These are phyloP conservation scores for Meliscaeva auricollis DNA, from an alignment of 2,888 invertebrate genomes.

Conservation along the genomic window DNA sequence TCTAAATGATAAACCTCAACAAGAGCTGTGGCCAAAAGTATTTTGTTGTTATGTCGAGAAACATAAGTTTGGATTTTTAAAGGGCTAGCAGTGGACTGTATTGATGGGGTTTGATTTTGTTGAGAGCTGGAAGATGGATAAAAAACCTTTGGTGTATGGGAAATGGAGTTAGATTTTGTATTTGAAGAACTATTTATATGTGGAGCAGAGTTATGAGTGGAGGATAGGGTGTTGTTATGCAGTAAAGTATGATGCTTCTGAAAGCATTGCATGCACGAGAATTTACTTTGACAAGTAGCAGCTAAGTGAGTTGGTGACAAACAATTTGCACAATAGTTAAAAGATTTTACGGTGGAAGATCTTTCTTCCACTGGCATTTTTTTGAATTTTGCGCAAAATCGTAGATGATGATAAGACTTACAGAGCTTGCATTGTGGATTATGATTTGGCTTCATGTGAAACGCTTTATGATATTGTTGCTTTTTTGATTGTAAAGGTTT, in stretches of 20 bases:
- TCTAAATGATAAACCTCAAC: constrained; percentile 15
- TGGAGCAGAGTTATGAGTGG: not conserved
- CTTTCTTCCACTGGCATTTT: constrained; percentile 19
- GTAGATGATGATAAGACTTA: constrained; percentile 1
- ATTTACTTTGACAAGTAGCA: constrained; percentile 14
- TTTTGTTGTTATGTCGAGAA: constrained; percentile 7
- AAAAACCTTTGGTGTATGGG: not conserved
- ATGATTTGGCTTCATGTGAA: not conserved
- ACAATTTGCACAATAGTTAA: constrained; percentile 15
- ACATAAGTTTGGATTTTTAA: constrained; percentile 4
- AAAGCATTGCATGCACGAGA: constrained; percentile 13
- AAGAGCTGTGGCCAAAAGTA: constrained; percentile 10
- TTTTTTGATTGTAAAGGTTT: not conserved
- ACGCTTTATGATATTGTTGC: constrained; percentile 5
- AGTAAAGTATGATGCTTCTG: constrained; percentile 9
- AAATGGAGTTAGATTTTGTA: not conserved
- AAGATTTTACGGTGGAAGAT: not conserved
- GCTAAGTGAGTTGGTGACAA: constrained; percentile 11
- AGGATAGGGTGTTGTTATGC: not conserved
- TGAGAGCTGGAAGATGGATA: not conserved
- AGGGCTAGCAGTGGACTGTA: constrained; percentile 7
- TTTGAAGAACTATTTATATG: not conserved
- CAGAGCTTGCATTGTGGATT: constrained; percentile 19
- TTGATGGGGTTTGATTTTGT: not conserved
- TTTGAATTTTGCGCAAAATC: constrained; percentile 11